Percentiles rank a stretch among this genome's conserved stretches.
These are phyloP conservation scores for Brachionus manjavacas DNA, from an alignment of 1,140 invertebrate genomes.

Conservation along the genomic window DNA sequence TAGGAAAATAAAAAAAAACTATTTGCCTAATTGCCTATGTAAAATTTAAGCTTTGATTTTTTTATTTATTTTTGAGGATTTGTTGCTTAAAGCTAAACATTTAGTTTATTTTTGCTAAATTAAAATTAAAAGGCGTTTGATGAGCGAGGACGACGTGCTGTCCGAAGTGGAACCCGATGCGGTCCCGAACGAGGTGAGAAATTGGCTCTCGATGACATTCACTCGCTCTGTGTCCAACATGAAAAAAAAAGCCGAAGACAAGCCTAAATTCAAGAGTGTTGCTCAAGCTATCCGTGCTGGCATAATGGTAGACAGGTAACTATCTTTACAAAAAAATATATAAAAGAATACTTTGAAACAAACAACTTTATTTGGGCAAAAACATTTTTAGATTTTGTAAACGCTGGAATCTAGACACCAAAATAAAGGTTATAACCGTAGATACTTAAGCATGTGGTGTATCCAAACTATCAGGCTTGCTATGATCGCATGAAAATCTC, in stretches of 20 bases:
- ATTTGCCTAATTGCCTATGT: not conserved
- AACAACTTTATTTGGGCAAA: not conserved
- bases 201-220: constrained; percentile 96
- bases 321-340: not conserved
- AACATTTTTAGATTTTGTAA: not conserved
- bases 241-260: constrained; percentile 57
- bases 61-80: not conserved
- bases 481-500: not conserved
- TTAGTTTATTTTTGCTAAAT: not conserved
- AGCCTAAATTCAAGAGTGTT: constrained; percentile 76
- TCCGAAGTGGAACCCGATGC: constrained; percentile 91
- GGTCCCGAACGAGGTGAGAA: constrained; percentile 85
- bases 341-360: not conserved
- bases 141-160: constrained; percentile 76
- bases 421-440: not conserved
- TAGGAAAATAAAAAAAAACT: not conserved
- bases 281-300: constrained; percentile 94
- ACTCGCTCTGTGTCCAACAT: constrained; percentile 65
- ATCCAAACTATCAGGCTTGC: not conserved
- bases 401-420: not conserved
- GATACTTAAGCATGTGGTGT: not conserved
- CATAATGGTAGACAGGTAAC: constrained; percentile 83
- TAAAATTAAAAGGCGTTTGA: constrained; percentile 50
- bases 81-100: not conserved
- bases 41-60: constrained; percentile 7